Conservation (phyloP, 2,113 vertebrate species). For the Cariama cristata region DNA sequence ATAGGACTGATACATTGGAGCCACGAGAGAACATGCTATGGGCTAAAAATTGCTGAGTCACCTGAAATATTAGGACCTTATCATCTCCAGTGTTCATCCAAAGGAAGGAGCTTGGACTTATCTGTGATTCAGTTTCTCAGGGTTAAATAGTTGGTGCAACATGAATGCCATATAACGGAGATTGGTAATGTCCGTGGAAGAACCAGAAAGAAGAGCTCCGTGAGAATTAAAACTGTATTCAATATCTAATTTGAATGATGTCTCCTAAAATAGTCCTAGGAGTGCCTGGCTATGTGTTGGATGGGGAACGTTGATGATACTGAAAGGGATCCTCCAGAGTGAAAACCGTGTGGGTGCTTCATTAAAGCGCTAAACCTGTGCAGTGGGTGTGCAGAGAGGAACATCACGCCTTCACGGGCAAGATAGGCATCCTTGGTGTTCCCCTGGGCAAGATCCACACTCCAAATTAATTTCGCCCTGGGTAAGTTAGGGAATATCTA, state of each 20-base stretch:
- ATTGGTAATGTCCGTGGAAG: not conserved
- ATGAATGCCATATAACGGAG: not conserved
- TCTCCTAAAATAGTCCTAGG: not conserved
- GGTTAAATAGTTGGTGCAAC: not conserved
- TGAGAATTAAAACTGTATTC: not conserved
- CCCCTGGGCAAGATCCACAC: not conserved
- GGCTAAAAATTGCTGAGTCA: not conserved
- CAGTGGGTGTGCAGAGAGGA: not conserved
- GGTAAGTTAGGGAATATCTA: not conserved
- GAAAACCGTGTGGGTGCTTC: not conserved
- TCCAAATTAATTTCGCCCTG: not conserved
- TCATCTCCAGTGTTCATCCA: not conserved
- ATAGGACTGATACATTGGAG: not conserved
- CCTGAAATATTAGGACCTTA: not conserved
- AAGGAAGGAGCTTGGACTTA: not conserved
- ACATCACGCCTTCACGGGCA: fast-evolving
- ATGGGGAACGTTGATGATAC: not conserved
- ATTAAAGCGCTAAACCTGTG: not conserved
- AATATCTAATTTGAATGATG: not conserved
- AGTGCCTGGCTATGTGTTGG: not conserved
- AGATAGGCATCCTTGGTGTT: not conserved
- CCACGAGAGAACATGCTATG: not conserved
- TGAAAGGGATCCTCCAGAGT: not conserved
- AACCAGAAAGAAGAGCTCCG: not conserved
- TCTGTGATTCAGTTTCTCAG: not conserved